phyloP scores from a whole-genome alignment of 2,888 invertebrate genomes.

The Parnassius glacialis region DNA sequence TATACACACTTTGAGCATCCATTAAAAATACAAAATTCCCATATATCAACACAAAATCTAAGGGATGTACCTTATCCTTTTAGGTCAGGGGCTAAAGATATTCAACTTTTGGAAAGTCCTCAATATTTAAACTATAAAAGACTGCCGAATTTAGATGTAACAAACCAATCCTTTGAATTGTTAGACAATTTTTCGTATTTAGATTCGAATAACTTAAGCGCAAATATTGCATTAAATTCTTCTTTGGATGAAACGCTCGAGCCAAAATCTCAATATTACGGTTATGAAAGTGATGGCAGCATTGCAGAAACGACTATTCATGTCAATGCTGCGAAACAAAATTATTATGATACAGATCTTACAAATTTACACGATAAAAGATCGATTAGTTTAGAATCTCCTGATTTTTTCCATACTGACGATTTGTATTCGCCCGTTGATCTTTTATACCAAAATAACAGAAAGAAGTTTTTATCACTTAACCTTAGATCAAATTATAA shows the following conservation, averaged over 20 bases:
- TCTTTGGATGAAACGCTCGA: constrained; percentile 26
- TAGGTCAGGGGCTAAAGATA: constrained; percentile 4
- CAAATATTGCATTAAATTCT: constrained; percentile 12
- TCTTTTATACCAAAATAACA: constrained; percentile 26
- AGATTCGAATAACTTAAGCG: constrained; percentile 6
- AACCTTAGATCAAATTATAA: constrained; percentile 57
- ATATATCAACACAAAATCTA: neutral
- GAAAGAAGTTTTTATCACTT: constrained; percentile 56
- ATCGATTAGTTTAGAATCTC: constrained; percentile 4
- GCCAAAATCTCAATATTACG: constrained; percentile 59
- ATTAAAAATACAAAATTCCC: constrained; percentile 4
- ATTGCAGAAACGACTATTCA: constrained; percentile 77
- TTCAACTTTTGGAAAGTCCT: neutral
- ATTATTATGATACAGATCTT: constrained; percentile 40
- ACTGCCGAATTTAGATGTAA: constrained; percentile 8
- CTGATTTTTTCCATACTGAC: constrained; percentile 2
- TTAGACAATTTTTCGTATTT: constrained; percentile 22
- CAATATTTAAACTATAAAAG: constrained; percentile 8
- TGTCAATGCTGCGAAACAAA: constrained; percentile 61
- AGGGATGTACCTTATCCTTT: neutral
- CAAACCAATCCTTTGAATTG: constrained; percentile 20
- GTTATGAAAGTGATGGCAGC: constrained; percentile 77
- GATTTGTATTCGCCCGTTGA: neutral
- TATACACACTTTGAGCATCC: constrained; percentile 2
- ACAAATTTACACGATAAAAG: constrained; percentile 21